phyloP scores from a whole-genome alignment of 2,888 invertebrate genomes.

The Diarsia brunnea region DNA sequence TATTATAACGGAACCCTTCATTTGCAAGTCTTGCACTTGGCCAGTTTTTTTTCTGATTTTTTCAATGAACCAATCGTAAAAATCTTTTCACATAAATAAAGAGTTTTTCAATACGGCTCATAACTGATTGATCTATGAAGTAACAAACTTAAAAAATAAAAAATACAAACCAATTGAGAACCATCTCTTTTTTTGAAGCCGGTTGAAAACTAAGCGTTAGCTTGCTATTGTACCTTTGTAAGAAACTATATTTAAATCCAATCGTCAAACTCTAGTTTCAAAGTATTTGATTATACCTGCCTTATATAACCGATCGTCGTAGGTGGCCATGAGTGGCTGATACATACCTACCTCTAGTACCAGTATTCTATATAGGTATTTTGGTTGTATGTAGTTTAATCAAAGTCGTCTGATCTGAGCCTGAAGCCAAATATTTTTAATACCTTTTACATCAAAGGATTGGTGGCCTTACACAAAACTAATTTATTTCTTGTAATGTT shows the following conservation, averaged over 20 bases:
- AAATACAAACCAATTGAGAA: no score
- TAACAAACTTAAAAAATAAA: no score
- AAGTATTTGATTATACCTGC: slow-evolving; percentile 3
- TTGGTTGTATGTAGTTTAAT: background rate
- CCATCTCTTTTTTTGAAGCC: no score
- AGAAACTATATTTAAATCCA: slow-evolving; percentile 20
- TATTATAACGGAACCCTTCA: no score
- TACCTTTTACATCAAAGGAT: slow-evolving; percentile 18
- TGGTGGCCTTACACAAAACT: slow-evolving; percentile 11
- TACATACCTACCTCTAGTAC: slow-evolving; percentile 1
- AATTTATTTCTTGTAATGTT: slow-evolving; percentile 26
- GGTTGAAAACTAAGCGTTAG: background rate
- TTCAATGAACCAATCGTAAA: no score
- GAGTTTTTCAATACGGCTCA: no score
- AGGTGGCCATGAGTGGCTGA: background rate
- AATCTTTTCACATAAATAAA: no score
- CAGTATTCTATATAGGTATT: background rate
- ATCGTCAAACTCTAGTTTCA: background rate
- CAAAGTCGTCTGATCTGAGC: background rate
- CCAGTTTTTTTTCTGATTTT: no score
- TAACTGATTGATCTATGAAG: no score
- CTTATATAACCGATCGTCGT: background rate
- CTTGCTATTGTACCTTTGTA: background rate
- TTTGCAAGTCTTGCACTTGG: no score
- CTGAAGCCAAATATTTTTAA: slow-evolving; percentile 25